Evolutionary conservation across 2,888 invertebrate genomes (phyloP), one percentile per base, ranked within the genome.

Genomic region (Fragum sueziense): DNA sequence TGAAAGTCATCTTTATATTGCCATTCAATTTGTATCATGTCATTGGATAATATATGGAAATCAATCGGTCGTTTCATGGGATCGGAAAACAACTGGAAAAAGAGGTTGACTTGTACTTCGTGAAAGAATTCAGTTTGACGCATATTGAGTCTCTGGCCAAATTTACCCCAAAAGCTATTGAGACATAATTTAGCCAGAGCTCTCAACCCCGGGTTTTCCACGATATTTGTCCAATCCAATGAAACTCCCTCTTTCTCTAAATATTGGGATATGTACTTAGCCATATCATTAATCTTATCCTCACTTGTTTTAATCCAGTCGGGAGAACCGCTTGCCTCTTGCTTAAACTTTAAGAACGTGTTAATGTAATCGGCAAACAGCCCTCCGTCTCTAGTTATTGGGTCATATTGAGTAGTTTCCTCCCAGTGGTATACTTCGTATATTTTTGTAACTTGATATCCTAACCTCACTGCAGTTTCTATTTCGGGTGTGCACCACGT

Each of bases 401-500:
- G 65, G 47, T 87, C 79, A 65, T 87, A 88, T 65, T 82, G 31
- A 11, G 69, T 82, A 6, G 75, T 75, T 29, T 77, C 74, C 57
- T 76, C 57, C 83, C 71, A 70, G 72, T 92, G 87, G 88, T 91
- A 92, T n/a, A 92, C 88, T 81, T 92, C 91, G 61, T 85, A 80
- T 17, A 92, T 85, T 57, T 91, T 80, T 0, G 89, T 1, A n/a
- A 92, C 82, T 62, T 79, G 74, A 72, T 93, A 93, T 0, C 91
- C 92, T 37, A 84, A 81, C 70, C 82, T 0, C 91, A 25, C 82
- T 82, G 17, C 75, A 70, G 34, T 34, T 37, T 85, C 34, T 0
- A 93, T 34, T 80, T 93, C 92, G 29, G 88, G 88, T 84, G 88
- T 85, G 22, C 92, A 89, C 91, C 90, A 93, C 1, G 91, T 91